phyloP scores from a whole-genome alignment of 2,113 vertebrate genomes.

The Pelodiscus sinensis region DNA sequence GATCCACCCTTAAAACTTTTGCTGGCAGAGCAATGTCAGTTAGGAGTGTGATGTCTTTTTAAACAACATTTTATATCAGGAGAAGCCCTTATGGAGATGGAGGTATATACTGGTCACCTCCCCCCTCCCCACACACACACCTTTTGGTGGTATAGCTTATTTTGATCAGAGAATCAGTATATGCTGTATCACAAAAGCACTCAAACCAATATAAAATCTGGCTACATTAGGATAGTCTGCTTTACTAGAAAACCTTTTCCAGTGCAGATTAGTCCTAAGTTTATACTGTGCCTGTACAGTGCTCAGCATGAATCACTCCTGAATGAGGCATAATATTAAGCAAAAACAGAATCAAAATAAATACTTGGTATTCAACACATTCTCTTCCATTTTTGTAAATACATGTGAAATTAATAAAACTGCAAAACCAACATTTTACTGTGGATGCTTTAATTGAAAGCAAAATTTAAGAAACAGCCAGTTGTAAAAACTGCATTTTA shows the following conservation, averaged over 20 bases:
- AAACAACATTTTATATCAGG: background rate
- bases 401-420: background rate
- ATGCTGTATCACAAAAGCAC: background rate
- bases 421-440: background rate
- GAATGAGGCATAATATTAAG: background rate
- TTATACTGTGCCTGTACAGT: background rate
- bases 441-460: background rate
- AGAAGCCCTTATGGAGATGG: background rate
- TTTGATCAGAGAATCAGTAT: background rate
- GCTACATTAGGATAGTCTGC: background rate
- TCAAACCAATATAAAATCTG: background rate
- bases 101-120: background rate
- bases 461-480: background rate
- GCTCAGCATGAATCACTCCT: background rate
- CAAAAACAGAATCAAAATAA: background rate
- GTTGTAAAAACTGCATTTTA: background rate
- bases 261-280: background rate
- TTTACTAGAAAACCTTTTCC: background rate
- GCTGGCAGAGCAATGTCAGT: background rate
- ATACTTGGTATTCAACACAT: background rate
- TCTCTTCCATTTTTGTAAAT: fast-evolving
- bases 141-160: background rate
- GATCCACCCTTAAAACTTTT: background rate
- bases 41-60: background rate
- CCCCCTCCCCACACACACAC: no score